These are phyloP conservation scores for Podiceps cristatus DNA, from an alignment of 2,113 vertebrate species.

Conservation along the genomic window DNA sequence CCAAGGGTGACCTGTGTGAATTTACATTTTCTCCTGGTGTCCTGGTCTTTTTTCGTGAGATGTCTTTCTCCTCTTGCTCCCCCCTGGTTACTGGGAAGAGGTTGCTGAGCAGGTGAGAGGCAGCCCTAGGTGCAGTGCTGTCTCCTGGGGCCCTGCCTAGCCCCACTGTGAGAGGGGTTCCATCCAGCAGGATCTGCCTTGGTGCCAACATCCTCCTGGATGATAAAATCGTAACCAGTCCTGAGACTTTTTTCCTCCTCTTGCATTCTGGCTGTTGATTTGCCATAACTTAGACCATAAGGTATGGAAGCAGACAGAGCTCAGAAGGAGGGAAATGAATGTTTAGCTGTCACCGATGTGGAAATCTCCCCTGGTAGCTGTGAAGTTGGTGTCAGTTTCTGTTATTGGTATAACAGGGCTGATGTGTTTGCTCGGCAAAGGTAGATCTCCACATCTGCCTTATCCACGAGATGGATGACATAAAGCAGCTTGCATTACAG, in stretches of 20 bases:
- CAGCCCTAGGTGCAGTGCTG: not conserved
- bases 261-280: not conserved
- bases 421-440: not conserved
- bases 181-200: not conserved
- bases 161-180: not conserved
- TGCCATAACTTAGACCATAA: not conserved
- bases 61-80: not conserved
- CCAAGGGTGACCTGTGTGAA: accelerated
- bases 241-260: not conserved
- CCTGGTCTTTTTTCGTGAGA: not conserved
- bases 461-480: not conserved
- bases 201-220: not conserved
- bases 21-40: not conserved
- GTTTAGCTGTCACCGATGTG: not conserved
- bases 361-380: not conserved
- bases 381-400: not conserved
- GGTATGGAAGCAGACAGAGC: not conserved
- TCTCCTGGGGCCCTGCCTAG: not conserved
- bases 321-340: not conserved
- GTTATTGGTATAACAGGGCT: not conserved
- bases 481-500: constrained; percentile 15
- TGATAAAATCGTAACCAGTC: not conserved
- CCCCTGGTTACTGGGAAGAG: not conserved
- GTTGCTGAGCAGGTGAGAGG: not conserved
- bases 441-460: not conserved